Base-by-base conservation (phyloP, 2,888 invertebrate species). In the Melipona beecheii region DNA sequence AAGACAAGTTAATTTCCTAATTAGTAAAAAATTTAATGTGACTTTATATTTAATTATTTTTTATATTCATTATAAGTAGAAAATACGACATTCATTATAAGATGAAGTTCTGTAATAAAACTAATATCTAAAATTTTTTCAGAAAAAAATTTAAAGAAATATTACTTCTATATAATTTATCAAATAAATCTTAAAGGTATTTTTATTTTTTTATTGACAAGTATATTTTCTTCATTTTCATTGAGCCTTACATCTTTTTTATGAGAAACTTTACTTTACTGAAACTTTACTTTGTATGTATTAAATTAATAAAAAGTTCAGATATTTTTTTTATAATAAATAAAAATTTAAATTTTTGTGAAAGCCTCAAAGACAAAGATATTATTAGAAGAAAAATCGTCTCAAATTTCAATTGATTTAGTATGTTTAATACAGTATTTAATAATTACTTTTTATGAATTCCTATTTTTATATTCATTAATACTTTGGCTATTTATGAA, bases 341-440 rank as follows among this genome's bases (percentile, higher is more conserved):
- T 64, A 54, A 70, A 83, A 50, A 71, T 62, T 13, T 50, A 75
- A 78, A 13, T 78, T 83, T 84, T 49, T 78, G 72, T 66, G 62
- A 71, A 43, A 52, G 31, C 52, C 19, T 73, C 27, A 52, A 36
- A 19, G 21, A 31, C 49, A 27, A 36, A n/a, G 31, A n/a, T 17
- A 43, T 56, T 31, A 13, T 6, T 27, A 68, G 1, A n/a, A 43
- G 19, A 71, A 27, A 50, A 50, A 9, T 11, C 4, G 70, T 13
- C 68, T 64, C 21, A 31, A 36, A 24, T 50, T 66, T n/a, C 13
- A 52, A 5, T 54, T 76, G 69, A 52, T 24, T 66, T 21, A 54
- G 17, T 27, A 49, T 43, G 13, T 54, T 36, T 36, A 54, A 54
- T 3, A 27, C 31, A 31, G 5, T 58, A 54, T 54, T 17, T 52